Conservation (phyloP, 2,113 vertebrate genomes). For the Climacteris rufus region DNA sequence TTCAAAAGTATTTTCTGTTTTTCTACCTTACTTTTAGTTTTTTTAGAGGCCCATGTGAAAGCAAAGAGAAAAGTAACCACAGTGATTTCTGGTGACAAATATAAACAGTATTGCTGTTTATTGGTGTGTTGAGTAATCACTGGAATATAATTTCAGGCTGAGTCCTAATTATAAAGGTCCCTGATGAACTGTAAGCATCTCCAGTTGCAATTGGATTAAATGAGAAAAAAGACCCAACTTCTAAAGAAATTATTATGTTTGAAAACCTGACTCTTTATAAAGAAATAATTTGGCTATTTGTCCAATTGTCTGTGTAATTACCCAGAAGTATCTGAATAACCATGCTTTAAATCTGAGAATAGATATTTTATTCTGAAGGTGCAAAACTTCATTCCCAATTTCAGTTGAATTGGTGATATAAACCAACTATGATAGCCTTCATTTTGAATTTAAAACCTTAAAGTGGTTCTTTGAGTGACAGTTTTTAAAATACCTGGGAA, state of each 20-base stretch:
- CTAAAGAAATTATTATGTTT: not conserved
- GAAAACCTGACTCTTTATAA: not conserved
- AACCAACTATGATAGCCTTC: not conserved
- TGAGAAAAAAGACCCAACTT: not conserved
- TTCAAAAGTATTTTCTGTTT: not conserved
- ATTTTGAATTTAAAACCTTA: not conserved
- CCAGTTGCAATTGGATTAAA: not conserved
- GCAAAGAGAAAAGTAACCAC: not conserved
- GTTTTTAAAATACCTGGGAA: not conserved
- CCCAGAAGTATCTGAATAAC: not conserved
- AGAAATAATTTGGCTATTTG: not conserved
- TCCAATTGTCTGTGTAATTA: not conserved
- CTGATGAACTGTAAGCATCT: not conserved
- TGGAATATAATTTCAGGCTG: constrained; percentile 20
- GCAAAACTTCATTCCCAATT: not conserved
- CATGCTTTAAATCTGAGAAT: not conserved
- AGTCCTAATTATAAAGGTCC: constrained; percentile 11
- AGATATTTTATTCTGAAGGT: not conserved
- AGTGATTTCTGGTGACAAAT: constrained; percentile 6
- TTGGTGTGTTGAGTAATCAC: not conserved
- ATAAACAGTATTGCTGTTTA: not conserved
- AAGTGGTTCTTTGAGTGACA: not conserved
- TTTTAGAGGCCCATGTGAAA: not conserved
- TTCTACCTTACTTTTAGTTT: not conserved
- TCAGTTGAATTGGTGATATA: not conserved